phyloP scores from a whole-genome alignment of 2,113 vertebrate genomes.

The Crotophaga sulcirostris region DNA sequence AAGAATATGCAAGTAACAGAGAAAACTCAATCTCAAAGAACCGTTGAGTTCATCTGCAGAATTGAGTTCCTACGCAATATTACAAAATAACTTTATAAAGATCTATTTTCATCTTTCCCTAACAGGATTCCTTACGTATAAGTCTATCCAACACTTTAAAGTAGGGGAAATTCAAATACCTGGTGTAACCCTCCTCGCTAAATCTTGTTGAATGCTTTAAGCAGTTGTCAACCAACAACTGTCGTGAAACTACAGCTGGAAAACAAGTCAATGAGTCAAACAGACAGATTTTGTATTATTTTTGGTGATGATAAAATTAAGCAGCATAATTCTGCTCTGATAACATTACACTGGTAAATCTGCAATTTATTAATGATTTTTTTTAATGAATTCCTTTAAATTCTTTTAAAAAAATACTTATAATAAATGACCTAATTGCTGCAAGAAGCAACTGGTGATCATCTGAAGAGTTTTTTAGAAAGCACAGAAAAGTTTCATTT shows the following conservation, averaged over 20 bases:
- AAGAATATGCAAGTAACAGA: neutral
- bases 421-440: neutral
- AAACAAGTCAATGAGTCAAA: neutral
- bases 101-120: neutral
- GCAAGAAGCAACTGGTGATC: neutral
- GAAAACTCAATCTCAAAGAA: neutral
- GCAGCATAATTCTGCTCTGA: neutral
- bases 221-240: neutral
- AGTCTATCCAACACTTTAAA: neutral
- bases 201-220: neutral
- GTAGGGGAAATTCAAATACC: neutral
- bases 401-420: neutral
- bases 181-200: neutral
- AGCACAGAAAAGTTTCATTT: neutral
- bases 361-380: neutral
- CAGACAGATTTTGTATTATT: neutral
- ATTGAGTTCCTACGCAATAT: neutral
- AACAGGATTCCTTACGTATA: neutral
- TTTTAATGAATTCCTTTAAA: neutral
- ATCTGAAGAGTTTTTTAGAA: neutral
- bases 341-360: neutral
- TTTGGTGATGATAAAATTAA: neutral
- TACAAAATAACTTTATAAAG: neutral
- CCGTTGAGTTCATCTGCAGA: neutral
- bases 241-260: neutral